Percentiles rank a stretch among this genome's conserved stretches.
Conservation (phyloP, 1,140 invertebrate genomes). For the Lutraria rhynchaena region DNA sequence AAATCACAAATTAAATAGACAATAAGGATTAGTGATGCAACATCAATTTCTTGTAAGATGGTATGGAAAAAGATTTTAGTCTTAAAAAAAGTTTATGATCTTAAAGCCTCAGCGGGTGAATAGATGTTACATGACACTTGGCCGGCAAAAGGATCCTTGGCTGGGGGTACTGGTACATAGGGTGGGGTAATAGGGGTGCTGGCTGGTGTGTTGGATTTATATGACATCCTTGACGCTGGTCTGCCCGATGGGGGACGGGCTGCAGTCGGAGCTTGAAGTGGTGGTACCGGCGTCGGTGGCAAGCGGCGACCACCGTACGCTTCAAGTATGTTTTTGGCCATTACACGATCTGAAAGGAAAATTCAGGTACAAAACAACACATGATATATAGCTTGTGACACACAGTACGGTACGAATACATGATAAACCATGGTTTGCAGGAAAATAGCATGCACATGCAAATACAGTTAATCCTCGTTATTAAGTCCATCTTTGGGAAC, state of each 20-base stretch:
- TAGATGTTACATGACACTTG: constrained; percentile 49
- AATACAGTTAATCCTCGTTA: too few species aligned
- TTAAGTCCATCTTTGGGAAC: too few species aligned
- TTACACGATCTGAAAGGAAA: constrained; percentile 46
- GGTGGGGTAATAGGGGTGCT: constrained; percentile 36
- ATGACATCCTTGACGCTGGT: constrained; percentile 36
- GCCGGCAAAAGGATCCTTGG: constrained; percentile 34
- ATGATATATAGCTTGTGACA: not conserved
- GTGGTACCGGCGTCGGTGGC: constrained; percentile 17
- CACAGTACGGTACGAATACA: too few species aligned
- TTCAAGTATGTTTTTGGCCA: constrained; percentile 44
- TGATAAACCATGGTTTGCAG: too few species aligned
- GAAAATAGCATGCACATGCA: too few species aligned
- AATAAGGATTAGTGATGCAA: not conserved
- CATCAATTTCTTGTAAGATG: not conserved
- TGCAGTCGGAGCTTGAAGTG: constrained; percentile 22
- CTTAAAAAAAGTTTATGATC: constrained; percentile 2
- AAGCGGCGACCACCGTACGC: constrained; percentile 39
- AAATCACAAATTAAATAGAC: not conserved
- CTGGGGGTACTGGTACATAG: constrained; percentile 31
- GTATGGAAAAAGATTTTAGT: not conserved
- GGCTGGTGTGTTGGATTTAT: not conserved
- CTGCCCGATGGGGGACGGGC: constrained; percentile 38
- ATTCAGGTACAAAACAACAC: constrained; percentile 30
- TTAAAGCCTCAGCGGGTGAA: constrained; percentile 16